Conservation (phyloP, 1,140 invertebrate genomes). For the Drosophila ercepeae region DNA sequence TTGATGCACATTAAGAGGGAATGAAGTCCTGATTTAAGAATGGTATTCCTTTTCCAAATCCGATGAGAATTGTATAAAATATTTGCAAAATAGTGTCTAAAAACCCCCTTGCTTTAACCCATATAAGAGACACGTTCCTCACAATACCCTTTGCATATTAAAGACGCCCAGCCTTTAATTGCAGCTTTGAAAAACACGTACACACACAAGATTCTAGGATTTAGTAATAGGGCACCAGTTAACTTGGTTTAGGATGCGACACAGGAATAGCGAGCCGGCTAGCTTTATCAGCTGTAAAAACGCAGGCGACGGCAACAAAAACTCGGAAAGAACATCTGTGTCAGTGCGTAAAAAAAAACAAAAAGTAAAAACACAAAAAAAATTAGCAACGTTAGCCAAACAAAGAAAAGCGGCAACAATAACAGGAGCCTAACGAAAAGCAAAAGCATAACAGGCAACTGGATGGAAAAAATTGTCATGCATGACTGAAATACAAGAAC, state of each 20-base stretch:
- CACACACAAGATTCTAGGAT: constrained; percentile 3
- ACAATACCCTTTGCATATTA: not conserved
- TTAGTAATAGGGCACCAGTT: constrained; percentile 39
- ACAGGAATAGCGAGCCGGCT: constrained; percentile 33
- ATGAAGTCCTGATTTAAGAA: too few species aligned
- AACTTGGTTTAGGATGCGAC: constrained; percentile 57
- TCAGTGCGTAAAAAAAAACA: constrained; percentile 57
- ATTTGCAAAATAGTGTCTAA: too few species aligned
- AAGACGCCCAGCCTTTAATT: constrained; percentile 9
- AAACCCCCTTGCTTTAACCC: too few species aligned
- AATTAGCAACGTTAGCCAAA: constrained; percentile 27
- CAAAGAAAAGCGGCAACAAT: constrained; percentile 30
- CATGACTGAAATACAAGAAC: constrained; percentile 75
- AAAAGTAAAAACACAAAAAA: constrained; percentile 29
- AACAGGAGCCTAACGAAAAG: constrained; percentile 17
- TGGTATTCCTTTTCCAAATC: too few species aligned
- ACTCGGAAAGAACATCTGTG: constrained; percentile 36
- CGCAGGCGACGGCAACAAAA: constrained; percentile 21
- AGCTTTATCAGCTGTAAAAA: constrained; percentile 73
- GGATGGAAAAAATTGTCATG: constrained; percentile 72
- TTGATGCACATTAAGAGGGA: too few species aligned
- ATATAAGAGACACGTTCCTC: too few species aligned
- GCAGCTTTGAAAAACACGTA: not conserved
- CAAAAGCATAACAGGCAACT: constrained; percentile 49
- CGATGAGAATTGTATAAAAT: too few species aligned